phyloP scores from a whole-genome alignment of 53 echinoderm and acorn worm species.

The Crossaster papposus region DNA sequence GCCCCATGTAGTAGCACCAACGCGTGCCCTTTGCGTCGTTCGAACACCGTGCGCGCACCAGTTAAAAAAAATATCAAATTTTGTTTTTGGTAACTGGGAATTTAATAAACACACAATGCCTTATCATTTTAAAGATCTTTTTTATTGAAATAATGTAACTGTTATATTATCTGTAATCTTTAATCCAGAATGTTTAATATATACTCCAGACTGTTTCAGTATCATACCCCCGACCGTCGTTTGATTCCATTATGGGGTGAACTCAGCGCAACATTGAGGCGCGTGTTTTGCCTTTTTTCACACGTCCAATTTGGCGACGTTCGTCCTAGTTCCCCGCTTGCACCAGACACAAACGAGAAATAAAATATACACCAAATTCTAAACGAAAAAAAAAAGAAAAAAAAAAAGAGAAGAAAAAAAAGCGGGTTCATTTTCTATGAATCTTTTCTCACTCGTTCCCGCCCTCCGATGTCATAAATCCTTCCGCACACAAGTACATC shows the following conservation, averaged over 20 bases:
- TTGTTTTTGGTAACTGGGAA: no score
- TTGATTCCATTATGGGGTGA: neutral
- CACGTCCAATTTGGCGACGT: slow-evolving; percentile 3
- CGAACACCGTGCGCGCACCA: no score
- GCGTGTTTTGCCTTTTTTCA: slow-evolving; percentile 47
- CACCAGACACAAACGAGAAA: slow-evolving; percentile 16
- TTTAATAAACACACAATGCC: no score
- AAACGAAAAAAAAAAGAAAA: neutral
- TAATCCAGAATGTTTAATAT: neutral
- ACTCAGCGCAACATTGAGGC: slow-evolving; percentile 21
- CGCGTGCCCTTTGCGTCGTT: no score
- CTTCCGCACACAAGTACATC: slow-evolving; percentile 53
- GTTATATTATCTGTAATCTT: neutral
- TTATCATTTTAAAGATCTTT: no score
- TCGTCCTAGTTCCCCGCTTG: neutral
- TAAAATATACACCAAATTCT: slow-evolving; percentile 17
- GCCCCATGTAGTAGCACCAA: no score
- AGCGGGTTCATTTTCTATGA: slow-evolving; percentile 6
- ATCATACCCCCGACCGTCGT: neutral
- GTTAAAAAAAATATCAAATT: no score
- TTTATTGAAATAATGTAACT: no score
- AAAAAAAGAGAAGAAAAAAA: neutral
- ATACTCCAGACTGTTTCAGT: neutral
- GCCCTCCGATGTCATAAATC: slow-evolving; percentile 48
- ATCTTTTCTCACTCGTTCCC: slow-evolving; percentile 23